Percentiles rank a stretch among this genome's conserved stretches.
phyloP scores from a whole-genome alignment of 2,888 invertebrate species.

The Calliopum simillimum region DNA sequence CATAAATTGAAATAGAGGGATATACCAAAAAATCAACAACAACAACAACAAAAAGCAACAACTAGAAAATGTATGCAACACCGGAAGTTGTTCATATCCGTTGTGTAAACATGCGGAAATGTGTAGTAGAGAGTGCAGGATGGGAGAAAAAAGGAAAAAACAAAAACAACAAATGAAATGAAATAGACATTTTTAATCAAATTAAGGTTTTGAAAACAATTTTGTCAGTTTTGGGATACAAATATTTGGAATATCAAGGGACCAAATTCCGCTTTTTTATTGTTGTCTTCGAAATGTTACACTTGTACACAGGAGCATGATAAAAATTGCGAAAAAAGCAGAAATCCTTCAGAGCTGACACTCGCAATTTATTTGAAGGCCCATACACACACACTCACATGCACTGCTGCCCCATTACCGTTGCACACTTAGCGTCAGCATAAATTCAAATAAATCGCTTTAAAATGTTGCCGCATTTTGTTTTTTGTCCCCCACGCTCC shows the following conservation, averaged over 20 bases:
- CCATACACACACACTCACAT: constrained; percentile 13
- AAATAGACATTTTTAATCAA: constrained; percentile 47
- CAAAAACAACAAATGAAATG: no score
- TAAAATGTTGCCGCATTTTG: constrained; percentile 10
- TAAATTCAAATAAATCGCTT: constrained; percentile 30
- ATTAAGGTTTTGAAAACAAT: constrained; percentile 54
- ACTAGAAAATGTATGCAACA: constrained; percentile 5
- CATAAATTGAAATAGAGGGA: constrained; percentile 1
- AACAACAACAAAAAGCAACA: constrained; percentile 10
- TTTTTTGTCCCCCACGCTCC: no score
- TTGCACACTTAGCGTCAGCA: not conserved
- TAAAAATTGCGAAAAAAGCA: no score
- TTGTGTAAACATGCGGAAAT: constrained; percentile 63
- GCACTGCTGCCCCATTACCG: constrained; percentile 36
- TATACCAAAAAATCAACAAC: constrained; percentile 43
- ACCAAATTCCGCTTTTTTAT: no score
- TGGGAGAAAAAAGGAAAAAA: no score
- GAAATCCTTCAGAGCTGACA: no score
- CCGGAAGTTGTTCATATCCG: constrained; percentile 64
- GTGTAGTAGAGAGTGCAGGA: constrained; percentile 38
- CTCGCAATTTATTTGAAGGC: not conserved
- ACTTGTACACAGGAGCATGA: no score
- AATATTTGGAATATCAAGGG: not conserved
- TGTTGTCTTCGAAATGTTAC: no score
- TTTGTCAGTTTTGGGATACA: constrained; percentile 34